Base-by-base conservation (phyloP, 2,888 invertebrate genomes). In the Synanthedon formicaeformis region DNA sequence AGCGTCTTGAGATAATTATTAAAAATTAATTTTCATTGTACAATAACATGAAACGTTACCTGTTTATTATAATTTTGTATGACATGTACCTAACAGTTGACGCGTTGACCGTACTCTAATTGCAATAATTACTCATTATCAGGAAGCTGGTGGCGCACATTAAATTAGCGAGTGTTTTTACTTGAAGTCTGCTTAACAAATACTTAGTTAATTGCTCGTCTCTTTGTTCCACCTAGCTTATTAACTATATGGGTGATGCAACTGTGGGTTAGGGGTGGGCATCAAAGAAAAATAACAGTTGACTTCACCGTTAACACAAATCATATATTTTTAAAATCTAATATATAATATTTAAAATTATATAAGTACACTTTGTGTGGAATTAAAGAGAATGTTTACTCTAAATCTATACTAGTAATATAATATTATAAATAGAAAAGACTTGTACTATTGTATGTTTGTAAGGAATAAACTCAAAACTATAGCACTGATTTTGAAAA, bases 111-210 rank as follows among this genome's bases (percentile, higher is more conserved):
- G 74, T 86, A 81, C 78, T 60, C 60, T 80, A 81, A 84, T 84
- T 84, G 78, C 73, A 73, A 78, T 83, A 83, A 85, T 84, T 77
- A 80, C 74, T 81, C 71, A 80, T 83, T 82, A 85, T 81, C 73
- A 84, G 83, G 84, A 86, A 85, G 83, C 73, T 68, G 68, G 71
- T 67, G 66, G 72, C 67, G 73, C 70, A 73, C 76, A 75, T 77
- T 84, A 80, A 83, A 78, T 79, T 80, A 74, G 75, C 69, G 63
- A 68, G 67, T 64, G 76, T 83, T 85, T 83, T 84, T 84, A 75
- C 74, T 70, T 60, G 65, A 57, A 69, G 65, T 60, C 64, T 75
- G 70, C 78, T 80, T 78, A 80, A 78, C 84, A 82, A 83, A 82
- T 81, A 83, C 80, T 78, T 76, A 75, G 75, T 78, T 83, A 84